phyloP scores from a whole-genome alignment of 2,113 vertebrate species.

The Solea solea region DNA sequence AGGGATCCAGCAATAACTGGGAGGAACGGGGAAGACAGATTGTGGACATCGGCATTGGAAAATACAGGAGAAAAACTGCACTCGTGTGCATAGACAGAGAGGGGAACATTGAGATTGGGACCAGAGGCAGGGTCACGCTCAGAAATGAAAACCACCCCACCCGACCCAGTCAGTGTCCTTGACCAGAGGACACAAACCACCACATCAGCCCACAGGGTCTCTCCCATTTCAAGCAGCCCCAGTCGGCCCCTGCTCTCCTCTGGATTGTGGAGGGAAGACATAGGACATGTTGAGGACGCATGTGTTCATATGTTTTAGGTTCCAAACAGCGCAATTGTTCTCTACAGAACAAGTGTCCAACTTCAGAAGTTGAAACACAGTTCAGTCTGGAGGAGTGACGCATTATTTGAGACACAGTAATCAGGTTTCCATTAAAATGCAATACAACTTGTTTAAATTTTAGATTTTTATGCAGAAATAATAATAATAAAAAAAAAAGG shows the following conservation, averaged over 20 bases:
- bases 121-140: not conserved
- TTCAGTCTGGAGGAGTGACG: constrained; percentile 10
- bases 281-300: not conserved
- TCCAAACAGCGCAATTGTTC: constrained; percentile 28
- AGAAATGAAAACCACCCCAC: not conserved
- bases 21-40: not conserved
- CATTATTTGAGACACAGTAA: constrained; percentile 10
- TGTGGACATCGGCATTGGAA: constrained; percentile 37
- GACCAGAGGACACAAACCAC: constrained; percentile 29
- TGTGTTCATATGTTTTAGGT: constrained; percentile 11
- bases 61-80: constrained; percentile 45
- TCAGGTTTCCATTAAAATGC: too few species aligned
- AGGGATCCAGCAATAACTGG: constrained; percentile 9
- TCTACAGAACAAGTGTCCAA: not conserved
- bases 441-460: too few species aligned
- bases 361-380: constrained; percentile 20
- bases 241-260: not conserved
- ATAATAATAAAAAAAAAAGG: too few species aligned
- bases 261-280: constrained; percentile 1
- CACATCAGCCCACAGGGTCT: constrained; percentile 58
- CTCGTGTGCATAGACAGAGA: constrained; percentile 1
- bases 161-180: constrained; percentile 36
- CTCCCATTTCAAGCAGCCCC: constrained; percentile 54
- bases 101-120: constrained; percentile 3
- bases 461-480: too few species aligned